Conservation (phyloP, 1,140 invertebrate genomes). For the Fopius arisanus region DNA sequence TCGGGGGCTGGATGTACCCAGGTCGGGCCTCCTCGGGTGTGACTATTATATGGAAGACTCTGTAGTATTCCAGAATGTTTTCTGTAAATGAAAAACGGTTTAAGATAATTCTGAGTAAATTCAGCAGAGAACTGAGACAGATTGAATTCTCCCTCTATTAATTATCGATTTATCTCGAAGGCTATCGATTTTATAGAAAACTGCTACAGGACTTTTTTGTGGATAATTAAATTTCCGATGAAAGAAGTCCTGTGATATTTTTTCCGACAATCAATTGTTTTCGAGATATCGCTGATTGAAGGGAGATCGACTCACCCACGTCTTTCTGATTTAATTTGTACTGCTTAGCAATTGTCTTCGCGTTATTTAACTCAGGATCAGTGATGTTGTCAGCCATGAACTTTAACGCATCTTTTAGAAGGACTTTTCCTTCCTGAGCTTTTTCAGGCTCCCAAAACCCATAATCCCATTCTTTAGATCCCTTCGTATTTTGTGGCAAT, state of each 20-base stretch:
- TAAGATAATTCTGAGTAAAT: neutral
- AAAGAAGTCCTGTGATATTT: too few relatives aligned
- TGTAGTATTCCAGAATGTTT: conserved; percentile 67
- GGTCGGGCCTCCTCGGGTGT: conserved; percentile 46
- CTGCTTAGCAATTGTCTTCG: conserved; percentile 69
- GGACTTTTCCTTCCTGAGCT: conserved; percentile 55
- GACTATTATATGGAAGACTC: conserved; percentile 64
- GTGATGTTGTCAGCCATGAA: conserved; percentile 62
- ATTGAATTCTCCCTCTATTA: too few relatives aligned
- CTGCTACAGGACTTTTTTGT: too few relatives aligned
- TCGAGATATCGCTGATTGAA: too few relatives aligned
- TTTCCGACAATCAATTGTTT: too few relatives aligned
- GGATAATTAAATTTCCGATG: too few relatives aligned
- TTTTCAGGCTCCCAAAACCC: conserved; percentile 41
- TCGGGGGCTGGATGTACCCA: neutral
- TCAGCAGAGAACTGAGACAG: neutral
- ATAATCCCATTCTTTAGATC: conserved; percentile 49
- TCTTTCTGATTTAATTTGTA: conserved; percentile 71
- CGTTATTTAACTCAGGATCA: conserved; percentile 56
- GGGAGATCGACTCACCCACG: too few relatives aligned
- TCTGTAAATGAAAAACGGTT: conserved; percentile 51
- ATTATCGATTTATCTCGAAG: too few relatives aligned
- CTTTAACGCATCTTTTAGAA: conserved; percentile 56
- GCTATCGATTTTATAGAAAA: too few relatives aligned
- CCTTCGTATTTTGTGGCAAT: conserved; percentile 61